Evolutionary conservation across 2,888 invertebrate species (phyloP), one percentile per base, ranked within the genome.

Genomic region (Drosophila aldrichi): DNA sequence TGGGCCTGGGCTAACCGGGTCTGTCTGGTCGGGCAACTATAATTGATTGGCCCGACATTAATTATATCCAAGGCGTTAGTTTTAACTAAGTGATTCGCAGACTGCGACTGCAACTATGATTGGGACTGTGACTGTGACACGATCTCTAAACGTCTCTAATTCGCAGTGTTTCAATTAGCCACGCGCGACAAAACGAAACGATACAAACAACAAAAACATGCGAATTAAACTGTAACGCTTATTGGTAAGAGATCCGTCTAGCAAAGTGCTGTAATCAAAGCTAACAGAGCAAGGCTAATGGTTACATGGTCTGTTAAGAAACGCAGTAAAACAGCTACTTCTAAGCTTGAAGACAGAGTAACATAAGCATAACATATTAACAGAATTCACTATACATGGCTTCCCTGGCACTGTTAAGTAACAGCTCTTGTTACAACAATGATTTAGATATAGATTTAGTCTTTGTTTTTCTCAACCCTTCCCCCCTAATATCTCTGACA

Each of bases 21-120:
- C 32, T 32, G 32, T 32, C 32, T 32, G 32, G 32, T 32, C 32
- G 32, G 46, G 62, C 68, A 69, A 62, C 64, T 72, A 70, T 88
- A 82, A 86, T 84, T 88, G 87, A 84, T 82, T 73, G 87, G 58
- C 61, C 60, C 56, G 83, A 56, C 79, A 88, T 83, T 85, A 88
- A 88, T 77, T 82, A 85, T 70, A 71, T 60, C 68, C 71, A 68
- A 61, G 56, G 76, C 79, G 77, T 67, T 77, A 75, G 79, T 79
- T 77, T 65, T 49, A 34, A 58, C 66, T 67, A 79, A 74, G 66
- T 67, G 61, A 46, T 64, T 75, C 77, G 66, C 75, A 57, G 51
- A 57, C 61, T 41, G 25, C 18, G 32, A 57, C 60, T 41, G 29
- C 16, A 29, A 29, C 29, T 8, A 29, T 8, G 29, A 29, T 29